Percentiles rank a stretch among this genome's conserved stretches.
Evolutionary conservation across 2,113 vertebrate genomes (phyloP).

Genomic region (Catharus fuscescens): DNA sequence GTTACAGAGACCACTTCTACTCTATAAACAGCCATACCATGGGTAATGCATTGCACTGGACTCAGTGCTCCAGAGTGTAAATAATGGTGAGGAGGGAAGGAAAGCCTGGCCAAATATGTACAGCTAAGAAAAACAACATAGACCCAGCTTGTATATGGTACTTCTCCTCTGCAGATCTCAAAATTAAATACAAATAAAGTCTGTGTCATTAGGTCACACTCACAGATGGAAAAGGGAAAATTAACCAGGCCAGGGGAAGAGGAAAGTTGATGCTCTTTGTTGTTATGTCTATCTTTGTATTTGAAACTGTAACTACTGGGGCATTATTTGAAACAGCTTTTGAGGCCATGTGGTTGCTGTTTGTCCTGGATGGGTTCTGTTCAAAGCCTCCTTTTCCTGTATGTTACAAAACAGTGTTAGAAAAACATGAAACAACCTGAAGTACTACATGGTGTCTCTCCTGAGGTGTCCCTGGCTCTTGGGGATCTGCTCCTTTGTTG

Average conservation of each 20-base stretch:
- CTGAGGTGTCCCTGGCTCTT: not conserved
- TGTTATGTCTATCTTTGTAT: conserved; percentile 1
- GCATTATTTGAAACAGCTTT: conserved; percentile 26
- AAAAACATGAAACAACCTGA: not conserved
- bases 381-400: conserved; percentile 17
- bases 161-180: not conserved
- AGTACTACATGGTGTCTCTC: not conserved
- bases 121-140: not conserved
- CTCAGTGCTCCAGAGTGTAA: not conserved
- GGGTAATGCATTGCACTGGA: not conserved
- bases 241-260: not conserved
- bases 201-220: not conserved
- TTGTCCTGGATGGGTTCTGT: conserved; percentile 11
- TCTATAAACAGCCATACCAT: conserved; percentile 17
- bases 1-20: not conserved
- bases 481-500: not conserved
- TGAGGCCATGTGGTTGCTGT: not conserved
- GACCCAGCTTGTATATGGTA: not conserved
- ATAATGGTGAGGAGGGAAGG: not conserved
- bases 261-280: not conserved
- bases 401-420: not conserved
- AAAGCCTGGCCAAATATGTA: conserved; percentile 8
- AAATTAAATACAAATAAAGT: not conserved
- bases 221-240: conserved; percentile 11
- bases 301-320: not conserved